phyloP scores from a whole-genome alignment of 2,888 invertebrate species.

The Clitarchus hookeri region DNA sequence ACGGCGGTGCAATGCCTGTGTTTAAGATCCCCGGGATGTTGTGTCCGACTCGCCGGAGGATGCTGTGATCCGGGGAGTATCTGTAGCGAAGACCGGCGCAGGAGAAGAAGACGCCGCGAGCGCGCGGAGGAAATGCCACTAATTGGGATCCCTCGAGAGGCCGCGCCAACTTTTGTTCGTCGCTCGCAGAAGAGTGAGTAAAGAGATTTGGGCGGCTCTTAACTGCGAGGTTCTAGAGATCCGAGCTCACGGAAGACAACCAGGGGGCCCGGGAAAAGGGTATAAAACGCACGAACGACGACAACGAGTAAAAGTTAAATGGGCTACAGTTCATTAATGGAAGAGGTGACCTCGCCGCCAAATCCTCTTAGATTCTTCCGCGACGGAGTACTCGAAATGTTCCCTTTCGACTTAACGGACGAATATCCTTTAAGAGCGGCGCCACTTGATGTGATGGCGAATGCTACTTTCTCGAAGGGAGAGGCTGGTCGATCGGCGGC shows the following conservation, averaged over 20 bases:
- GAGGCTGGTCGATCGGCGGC: too few relatives aligned
- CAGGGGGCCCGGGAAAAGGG: background rate
- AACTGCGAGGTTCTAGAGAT: too few relatives aligned
- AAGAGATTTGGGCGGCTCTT: too few relatives aligned
- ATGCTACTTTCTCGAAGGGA: too few relatives aligned
- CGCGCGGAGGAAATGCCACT: background rate
- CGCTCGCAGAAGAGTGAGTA: background rate
- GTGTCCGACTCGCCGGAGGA: background rate
- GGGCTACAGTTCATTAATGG: constrained; percentile 14
- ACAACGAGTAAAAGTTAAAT: constrained; percentile 5
- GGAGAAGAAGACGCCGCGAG: background rate
- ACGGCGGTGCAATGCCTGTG: background rate
- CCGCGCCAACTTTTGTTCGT: background rate
- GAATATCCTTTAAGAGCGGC: background rate
- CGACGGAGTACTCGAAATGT: too few relatives aligned
- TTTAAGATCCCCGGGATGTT: background rate
- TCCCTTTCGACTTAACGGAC: background rate
- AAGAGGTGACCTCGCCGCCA: constrained; percentile 1
- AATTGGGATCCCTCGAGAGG: background rate
- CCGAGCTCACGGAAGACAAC: too few relatives aligned
- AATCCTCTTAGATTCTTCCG: background rate
- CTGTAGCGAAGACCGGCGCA: background rate
- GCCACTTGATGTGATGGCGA: too few relatives aligned
- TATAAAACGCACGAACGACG: background rate
- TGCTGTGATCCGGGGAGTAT: background rate